Evolutionary conservation across 2,797 vertebrate genomes (phyloP).

Genomic region (Pseudotriccus pelzelni): DNA sequence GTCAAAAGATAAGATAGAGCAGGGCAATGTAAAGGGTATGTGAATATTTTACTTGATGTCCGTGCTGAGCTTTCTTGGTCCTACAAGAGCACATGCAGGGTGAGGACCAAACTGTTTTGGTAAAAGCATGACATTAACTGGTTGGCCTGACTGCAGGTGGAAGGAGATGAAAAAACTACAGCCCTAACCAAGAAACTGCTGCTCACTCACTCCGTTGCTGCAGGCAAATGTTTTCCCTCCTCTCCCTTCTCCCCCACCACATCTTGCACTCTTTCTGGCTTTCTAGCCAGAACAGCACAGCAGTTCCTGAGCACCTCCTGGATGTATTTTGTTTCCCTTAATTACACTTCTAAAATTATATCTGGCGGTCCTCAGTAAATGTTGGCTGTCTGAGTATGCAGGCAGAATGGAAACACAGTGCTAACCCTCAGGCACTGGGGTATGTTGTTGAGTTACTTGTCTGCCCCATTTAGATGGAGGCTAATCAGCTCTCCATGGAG

Average conservation of each 20-base stretch:
- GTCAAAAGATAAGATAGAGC: not conserved
- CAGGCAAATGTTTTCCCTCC: not conserved
- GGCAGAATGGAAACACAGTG: not conserved
- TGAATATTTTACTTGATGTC: not conserved
- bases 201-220: not conserved
- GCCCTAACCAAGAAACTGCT: not conserved
- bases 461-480: slow-evolving; percentile 5
- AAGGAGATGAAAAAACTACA: not conserved
- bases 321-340: not conserved
- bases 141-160: not conserved
- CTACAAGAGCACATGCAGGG: not conserved
- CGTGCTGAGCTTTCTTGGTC: not conserved
- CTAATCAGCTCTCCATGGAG: slow-evolving; percentile 39
- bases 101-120: not conserved
- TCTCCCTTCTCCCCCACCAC: fast-evolving
- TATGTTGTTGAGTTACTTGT: not conserved
- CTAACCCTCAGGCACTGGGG: not conserved
- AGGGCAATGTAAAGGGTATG: not conserved
- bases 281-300: not conserved
- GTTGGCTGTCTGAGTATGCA: not conserved
- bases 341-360: not conserved
- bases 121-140: not conserved
- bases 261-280: not conserved
- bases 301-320: not conserved
- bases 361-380: not conserved